Percentiles rank a stretch among this genome's conserved stretches.
Conservation (phyloP, 1,140 invertebrate species). For the Catajapyx aquilonaris region DNA sequence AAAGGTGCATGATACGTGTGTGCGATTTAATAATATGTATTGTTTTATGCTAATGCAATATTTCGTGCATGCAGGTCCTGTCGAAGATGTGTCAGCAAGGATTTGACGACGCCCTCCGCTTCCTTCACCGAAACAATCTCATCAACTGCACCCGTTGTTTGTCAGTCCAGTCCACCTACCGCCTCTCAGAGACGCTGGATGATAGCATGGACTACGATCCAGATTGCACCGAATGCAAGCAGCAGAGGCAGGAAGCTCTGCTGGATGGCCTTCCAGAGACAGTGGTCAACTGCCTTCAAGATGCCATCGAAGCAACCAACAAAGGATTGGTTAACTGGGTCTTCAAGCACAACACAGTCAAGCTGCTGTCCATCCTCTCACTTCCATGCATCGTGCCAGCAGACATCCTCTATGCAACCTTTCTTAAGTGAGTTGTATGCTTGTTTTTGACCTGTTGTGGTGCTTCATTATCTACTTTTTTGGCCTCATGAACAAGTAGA, state of each 20-base stretch:
- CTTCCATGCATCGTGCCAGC: constrained; percentile 65
- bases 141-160: constrained; percentile 68
- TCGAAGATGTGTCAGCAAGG: constrained; percentile 95
- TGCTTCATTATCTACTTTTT: constrained; percentile 6
- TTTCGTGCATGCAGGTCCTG: constrained; percentile 25
- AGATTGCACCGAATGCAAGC: constrained; percentile 60
- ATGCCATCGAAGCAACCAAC: constrained; percentile 76
- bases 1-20: too few relatives aligned
- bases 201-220: constrained; percentile 54
- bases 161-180: constrained; percentile 57
- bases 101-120: constrained; percentile 86
- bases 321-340: constrained; percentile 76
- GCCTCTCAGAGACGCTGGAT: constrained; percentile 44
- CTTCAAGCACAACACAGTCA: constrained; percentile 57
- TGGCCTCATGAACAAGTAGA: too few relatives aligned
- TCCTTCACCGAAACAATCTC: constrained; percentile 75
- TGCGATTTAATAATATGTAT: too few relatives aligned
- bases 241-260: constrained; percentile 61
- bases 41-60: too few relatives aligned
- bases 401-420: constrained; percentile 61
- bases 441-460: constrained; percentile 1
- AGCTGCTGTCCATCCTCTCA: constrained; percentile 51
- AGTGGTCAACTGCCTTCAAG: constrained; percentile 66
- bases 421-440: constrained; percentile 45
- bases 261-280: constrained; percentile 69